Base-by-base conservation (phyloP, 1,140 invertebrate genomes). In the Eubasilissa regina region DNA sequence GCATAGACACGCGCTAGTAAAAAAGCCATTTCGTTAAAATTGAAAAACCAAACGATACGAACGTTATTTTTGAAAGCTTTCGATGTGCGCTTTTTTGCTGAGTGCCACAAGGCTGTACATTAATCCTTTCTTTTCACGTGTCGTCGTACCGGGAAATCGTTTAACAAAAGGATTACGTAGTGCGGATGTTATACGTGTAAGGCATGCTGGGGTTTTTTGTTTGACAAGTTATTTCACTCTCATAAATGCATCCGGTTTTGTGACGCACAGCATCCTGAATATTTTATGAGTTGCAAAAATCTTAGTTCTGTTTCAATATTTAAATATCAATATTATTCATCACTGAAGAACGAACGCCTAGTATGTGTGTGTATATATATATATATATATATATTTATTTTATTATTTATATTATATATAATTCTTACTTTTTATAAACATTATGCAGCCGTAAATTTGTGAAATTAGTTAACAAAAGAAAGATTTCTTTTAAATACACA, bases 151-250 rank as follows among this genome's bases (percentile, higher is more conserved):
- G 35, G n/a, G 60, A 64, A 64, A 64, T 44, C 35, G 19, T 13
- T 4, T 13, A 10, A 64, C 25, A 43, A 64, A 64, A 64, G 60
- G 60, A 64, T 64, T 64, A 64, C 60, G 35, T 25, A 44, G 19
- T 10, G 60, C 35, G 19, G 60, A 43, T 64, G 19, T 64, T 64
- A 13, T 51, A 51, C 48, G 8, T 51, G n/a, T 3, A 4, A 25
- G 19, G 35, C 8, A 64, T 13, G 60, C 25, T 64, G 60, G 60
- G 58, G 35, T 35, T 64, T 64, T 64, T n/a, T 13, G 12, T 13
- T n/a, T 64, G 60, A 64, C 60, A 13, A 11, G 13, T 58, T 58
- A 35, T 51, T 43, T 64, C 35, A 64, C 60, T 64, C 35, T 64
- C 60, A 64, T 58, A 19, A 64, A 25, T 43, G 35, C 35, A 21